Evolutionary conservation across 92 coral and sea anemone genomes (phyloP), one percentile per base, ranked within the genome.

Genomic region (Parazoanthus darwini): DNA sequence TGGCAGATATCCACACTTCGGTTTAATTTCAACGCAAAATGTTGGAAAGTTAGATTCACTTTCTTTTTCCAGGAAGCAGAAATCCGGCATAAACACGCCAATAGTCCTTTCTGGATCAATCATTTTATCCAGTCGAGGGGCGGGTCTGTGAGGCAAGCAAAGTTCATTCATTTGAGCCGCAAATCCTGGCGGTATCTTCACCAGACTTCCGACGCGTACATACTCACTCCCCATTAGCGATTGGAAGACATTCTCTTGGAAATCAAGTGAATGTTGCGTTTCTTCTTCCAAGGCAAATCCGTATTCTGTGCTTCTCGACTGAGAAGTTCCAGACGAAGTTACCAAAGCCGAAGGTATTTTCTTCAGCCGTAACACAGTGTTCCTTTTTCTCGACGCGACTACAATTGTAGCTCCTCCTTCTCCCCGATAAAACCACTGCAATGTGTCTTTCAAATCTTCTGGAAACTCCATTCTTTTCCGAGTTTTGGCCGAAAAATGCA

Each of bases 1-100:
- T 8, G 99, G 99, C 38, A 97, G 87, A 79, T 91, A 93, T 9
- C 99, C 99, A 76, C 96, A 97, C 72, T 97, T 97, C 18, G 99
- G 98, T 75, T 97, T 97, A 80, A 97, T 92, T 88, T 97, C 99
- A 8, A 95, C 94, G 39, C 96, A 95, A 80, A 97, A 90, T 29
- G 93, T 92, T 43, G 99, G 86, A 39, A 82, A 13, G 4, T n/a
- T 66, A 26, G 15, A 14, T 8, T 23, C 58, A 10, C 35, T 48
- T 67, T 80, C 80, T 8, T 72, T 82, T 29, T 93, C 89, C 42
- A 96, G 87, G 70, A 93, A 94, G 76, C 98, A 94, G 43, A 94
- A 92, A 75, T 97, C 99, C 22, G 95, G 95, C 97, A 95, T 94
- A n/a, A 92, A 72, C 11, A 97, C 93, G 0, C 96, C 99, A 29